A percentile compares a stretch with the other conserved stretches of the same genome.
These are phyloP conservation scores for Calephelis perditalis DNA, from an alignment of 2,888 invertebrate species.

Conservation along the genomic window DNA sequence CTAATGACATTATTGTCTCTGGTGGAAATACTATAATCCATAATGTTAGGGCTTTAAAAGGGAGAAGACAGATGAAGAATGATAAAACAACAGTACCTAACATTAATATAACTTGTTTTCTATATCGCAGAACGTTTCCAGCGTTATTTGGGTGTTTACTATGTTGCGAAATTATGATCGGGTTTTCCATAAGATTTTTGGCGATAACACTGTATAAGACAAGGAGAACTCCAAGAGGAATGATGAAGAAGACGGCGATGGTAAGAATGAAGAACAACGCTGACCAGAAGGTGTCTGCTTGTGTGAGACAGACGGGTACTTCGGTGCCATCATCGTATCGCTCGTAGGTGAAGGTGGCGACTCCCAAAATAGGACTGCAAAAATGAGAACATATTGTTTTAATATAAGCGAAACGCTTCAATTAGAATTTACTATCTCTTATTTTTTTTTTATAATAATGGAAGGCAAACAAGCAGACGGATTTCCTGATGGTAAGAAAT, in stretches of 20 bases:
- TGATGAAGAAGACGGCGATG: conserved; percentile 89
- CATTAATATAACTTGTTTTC: conserved; percentile 92
- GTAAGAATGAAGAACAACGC: conserved; percentile 88
- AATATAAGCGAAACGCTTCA: too few relatives aligned
- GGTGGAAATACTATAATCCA: conserved; percentile 90
- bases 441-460: too few relatives aligned
- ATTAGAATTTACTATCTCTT: too few relatives aligned
- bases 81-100: conserved; percentile 92
- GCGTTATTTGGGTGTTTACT: conserved; percentile 64
- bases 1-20: conserved; percentile 82
- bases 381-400: conserved; percentile 32
- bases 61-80: conserved; percentile 93
- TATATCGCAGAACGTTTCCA: conserved; percentile 82
- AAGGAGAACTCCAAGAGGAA: conserved; percentile 89
- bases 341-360: conserved; percentile 86
- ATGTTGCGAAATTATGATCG: conserved; percentile 82
- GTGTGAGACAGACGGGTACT: conserved; percentile 89
- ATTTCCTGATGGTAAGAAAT: too few relatives aligned
- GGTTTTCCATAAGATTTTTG: conserved; percentile 89
- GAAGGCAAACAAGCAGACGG: too few relatives aligned
- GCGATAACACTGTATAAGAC: conserved; percentile 92
- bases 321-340: conserved; percentile 84
- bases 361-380: conserved; percentile 89
- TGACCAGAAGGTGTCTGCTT: conserved; percentile 87
- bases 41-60: conserved; percentile 91